Base-by-base conservation (phyloP, 2,888 invertebrate species). In the Pammene aurita region DNA sequence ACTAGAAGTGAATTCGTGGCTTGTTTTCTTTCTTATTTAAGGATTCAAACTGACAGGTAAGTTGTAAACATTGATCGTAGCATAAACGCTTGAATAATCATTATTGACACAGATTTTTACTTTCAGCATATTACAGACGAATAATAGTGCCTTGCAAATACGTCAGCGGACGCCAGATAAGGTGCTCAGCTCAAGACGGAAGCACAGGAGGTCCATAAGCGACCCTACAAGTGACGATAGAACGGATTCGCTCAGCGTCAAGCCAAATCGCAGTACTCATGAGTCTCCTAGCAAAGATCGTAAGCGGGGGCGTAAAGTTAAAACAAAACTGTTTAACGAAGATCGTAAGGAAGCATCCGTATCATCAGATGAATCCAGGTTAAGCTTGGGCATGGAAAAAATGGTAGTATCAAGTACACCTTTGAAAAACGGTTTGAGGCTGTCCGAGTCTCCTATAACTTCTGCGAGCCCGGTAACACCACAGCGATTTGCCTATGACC, bases 21-120 rank as follows among this genome's bases (percentile, higher is more conserved):
- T n/a, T 93, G 91, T 79, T 94, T 93, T 79, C 80, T 94, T 71
- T 91, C 93, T 34, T 93, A 90, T 78, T 77, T 94, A 72, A 87
- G 94, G 58, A 91, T 84, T 74, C 93, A 93, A 78, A 94, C 94
- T 46, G 93, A 94, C 71, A 85, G 86, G 86, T 93, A 84, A 82
- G 86, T 75, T 0, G 34, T 64, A 65, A 56, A 67, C 55, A 58
- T 38, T 2, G 13, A 9, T 42, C 11, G 26, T 10, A 46, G 11
- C 5, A 50, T n/a, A 6, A 2, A 26, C 10, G 14, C 26, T 50
- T 34, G 38, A 18, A 11, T 18, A 11, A 10, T n/a, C 35, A n/a
- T 11, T 67, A 34, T 58, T 41, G 34, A 34, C 11, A 13, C 14
- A 18, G 11, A 46, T 44, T 14, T 35, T 54, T 76, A 62, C 0